Percentiles rank a stretch among this genome's conserved stretches.
phyloP scores from a whole-genome alignment of 2,113 vertebrate genomes.

The Scartelaos histophorus region DNA sequence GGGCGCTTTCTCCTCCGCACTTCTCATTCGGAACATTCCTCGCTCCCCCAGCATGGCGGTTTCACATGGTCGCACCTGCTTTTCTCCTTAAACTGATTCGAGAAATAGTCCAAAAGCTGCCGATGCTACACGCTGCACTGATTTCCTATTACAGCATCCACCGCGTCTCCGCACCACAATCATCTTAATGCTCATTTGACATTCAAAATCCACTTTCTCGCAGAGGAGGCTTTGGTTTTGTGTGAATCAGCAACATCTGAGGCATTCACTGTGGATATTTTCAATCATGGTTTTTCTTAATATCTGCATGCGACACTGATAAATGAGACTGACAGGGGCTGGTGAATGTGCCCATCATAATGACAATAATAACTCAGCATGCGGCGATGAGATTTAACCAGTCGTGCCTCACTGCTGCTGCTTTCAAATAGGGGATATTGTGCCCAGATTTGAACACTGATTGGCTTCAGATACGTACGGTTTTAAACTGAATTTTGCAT shows the following conservation, averaged over 20 bases:
- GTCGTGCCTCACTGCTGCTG: background rate
- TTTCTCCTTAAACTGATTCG: background rate
- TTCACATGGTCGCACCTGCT: conserved; percentile 25
- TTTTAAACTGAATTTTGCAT: background rate
- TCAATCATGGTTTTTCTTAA: background rate
- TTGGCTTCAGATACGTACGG: background rate
- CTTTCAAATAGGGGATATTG: background rate
- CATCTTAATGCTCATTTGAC: conserved; percentile 8
- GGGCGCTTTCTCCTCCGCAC: background rate
- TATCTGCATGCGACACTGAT: conserved; percentile 1
- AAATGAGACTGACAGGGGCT: background rate
- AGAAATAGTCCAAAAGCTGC: conserved; percentile 4
- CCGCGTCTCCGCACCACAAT: conserved; percentile 5
- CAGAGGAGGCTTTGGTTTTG: conserved; percentile 6
- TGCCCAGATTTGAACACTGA: background rate
- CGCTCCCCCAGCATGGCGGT: conserved; percentile 13
- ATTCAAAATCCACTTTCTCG: background rate
- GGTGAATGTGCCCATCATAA: background rate
- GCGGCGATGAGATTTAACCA: background rate
- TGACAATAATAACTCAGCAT: conserved; percentile 2
- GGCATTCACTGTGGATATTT: background rate
- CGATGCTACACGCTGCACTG: background rate
- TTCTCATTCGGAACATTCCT: conserved; percentile 26
- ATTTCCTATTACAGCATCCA: conserved; percentile 18
- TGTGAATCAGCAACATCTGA: conserved; percentile 9